phyloP scores from a whole-genome alignment of 2,888 invertebrate species.

The Caenorhabditis zanzibari region DNA sequence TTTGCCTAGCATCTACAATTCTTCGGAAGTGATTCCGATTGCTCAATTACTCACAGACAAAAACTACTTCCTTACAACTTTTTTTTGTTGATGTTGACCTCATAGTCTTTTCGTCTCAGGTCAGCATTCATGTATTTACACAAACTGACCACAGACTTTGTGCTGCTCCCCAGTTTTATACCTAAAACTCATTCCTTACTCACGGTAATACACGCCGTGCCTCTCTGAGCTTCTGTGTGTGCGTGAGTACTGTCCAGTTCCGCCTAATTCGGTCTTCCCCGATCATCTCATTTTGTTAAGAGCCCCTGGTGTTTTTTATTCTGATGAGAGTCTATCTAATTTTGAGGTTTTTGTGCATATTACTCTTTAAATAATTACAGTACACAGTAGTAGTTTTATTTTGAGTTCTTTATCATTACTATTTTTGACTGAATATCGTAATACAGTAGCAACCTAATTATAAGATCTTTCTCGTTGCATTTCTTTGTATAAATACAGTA shows the following conservation, averaged over 20 bases:
- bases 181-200: too few species aligned
- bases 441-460: too few species aligned
- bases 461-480: too few species aligned
- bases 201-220: constrained; percentile 36
- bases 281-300: neutral
- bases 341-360: too few species aligned
- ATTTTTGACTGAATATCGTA: too few species aligned
- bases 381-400: too few species aligned
- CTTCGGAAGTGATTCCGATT: neutral
- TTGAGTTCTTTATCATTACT: too few species aligned
- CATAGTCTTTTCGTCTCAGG: constrained; percentile 42
- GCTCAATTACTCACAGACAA: constrained; percentile 29
- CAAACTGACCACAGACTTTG: constrained; percentile 63
- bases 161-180: constrained; percentile 36
- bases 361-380: too few species aligned
- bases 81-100: constrained; percentile 57
- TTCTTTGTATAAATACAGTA: too few species aligned
- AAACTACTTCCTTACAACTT: constrained; percentile 31
- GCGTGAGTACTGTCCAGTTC: constrained; percentile 45
- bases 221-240: constrained; percentile 29
- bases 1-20: too few species aligned
- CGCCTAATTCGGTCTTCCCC: constrained; percentile 23
- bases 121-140: constrained; percentile 48
- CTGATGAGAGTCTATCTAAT: neutral
- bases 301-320: neutral